Percentiles rank a stretch among this genome's conserved stretches.
Evolutionary conservation across 2,113 vertebrate species (phyloP).

Genomic region (Vulpes ferrilata): DNA sequence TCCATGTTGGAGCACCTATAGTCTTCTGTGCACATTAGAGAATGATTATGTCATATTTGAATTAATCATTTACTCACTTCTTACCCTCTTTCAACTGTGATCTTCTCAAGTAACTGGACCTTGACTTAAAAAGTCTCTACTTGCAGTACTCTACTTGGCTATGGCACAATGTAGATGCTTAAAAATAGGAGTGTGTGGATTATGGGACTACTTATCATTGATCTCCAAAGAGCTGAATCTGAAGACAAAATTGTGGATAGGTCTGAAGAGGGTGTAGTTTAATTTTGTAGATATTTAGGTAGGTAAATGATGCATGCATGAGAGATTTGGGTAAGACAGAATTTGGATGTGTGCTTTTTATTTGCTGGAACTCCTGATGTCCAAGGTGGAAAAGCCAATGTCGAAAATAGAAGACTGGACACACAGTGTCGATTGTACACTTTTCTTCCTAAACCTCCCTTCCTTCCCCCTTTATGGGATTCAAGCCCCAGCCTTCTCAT

Average conservation of each 20-base stretch:
- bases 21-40: not conserved
- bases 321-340: not conserved
- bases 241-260: not conserved
- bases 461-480: not conserved
- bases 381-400: not conserved
- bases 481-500: not conserved
- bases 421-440: not conserved
- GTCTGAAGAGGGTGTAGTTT: not conserved
- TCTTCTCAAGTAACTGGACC: not conserved
- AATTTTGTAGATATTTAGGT: not conserved
- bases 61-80: not conserved
- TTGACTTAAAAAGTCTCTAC: not conserved
- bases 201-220: not conserved
- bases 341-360: not conserved
- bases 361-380: not conserved
- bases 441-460: not conserved
- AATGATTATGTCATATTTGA: not conserved
- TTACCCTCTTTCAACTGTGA: not conserved
- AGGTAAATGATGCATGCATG: not conserved
- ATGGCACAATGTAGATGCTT: not conserved
- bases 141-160: not conserved
- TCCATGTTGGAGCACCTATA: not conserved
- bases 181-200: not conserved
- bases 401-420: conserved; percentile 1
- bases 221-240: not conserved